Evolutionary conservation across 2,888 invertebrate species (phyloP).

Genomic region (Podotricha telesiphe): DNA sequence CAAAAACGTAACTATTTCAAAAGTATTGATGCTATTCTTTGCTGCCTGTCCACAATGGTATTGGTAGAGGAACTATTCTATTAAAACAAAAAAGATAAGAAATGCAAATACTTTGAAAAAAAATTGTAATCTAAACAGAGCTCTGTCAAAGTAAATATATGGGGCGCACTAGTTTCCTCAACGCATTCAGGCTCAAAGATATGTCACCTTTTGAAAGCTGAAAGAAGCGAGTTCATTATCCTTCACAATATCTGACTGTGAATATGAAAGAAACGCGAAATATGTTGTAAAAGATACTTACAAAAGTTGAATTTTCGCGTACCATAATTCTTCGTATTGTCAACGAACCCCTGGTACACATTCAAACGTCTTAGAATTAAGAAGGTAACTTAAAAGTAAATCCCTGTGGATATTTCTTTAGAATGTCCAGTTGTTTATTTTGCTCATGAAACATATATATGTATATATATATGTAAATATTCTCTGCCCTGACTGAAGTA

Average conservation of each 20-base stretch:
- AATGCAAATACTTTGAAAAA: not conserved
- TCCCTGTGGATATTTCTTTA: slow-evolving; percentile 29
- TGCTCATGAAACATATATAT: not conserved
- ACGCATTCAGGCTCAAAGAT: slow-evolving; percentile 41
- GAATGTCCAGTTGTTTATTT: slow-evolving; percentile 28
- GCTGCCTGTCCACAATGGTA: too few species aligned
- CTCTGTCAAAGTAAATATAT: slow-evolving; percentile 26
- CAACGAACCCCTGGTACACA: slow-evolving; percentile 24
- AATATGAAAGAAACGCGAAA: slow-evolving; percentile 37
- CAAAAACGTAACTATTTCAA: too few species aligned
- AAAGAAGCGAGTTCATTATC: slow-evolving; percentile 50
- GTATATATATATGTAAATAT: too few species aligned
- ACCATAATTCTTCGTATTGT: slow-evolving; percentile 35
- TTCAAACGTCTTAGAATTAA: slow-evolving; percentile 37
- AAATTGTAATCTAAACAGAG: slow-evolving; percentile 10
- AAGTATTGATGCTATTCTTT: too few species aligned
- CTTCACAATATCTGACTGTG: slow-evolving; percentile 49
- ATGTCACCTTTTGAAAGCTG: slow-evolving; percentile 46
- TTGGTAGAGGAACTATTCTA: too few species aligned
- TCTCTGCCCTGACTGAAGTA: too few species aligned
- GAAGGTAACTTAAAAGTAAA: slow-evolving; percentile 19
- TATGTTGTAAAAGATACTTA: slow-evolving; percentile 19
- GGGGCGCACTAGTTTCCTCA: slow-evolving; percentile 35
- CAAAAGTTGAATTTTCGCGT: slow-evolving; percentile 27
- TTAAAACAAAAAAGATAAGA: too few species aligned